These are phyloP conservation scores for Gorsachius magnificus DNA, from an alignment of 2,797 vertebrate species.

Conservation along the genomic window DNA sequence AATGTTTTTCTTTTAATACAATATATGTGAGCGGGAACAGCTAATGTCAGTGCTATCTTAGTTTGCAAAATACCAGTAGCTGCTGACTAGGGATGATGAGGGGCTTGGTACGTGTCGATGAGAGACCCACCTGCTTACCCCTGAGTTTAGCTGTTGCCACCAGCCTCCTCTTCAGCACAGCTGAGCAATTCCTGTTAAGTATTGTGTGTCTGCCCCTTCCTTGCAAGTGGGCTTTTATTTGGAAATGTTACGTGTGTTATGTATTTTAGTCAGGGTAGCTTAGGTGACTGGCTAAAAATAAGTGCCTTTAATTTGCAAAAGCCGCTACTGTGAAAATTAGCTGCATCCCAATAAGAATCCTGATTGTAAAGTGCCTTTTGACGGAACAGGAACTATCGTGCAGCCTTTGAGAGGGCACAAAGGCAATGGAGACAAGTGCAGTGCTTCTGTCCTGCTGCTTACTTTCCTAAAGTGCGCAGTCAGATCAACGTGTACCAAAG, in stretches of 20 bases:
- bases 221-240: neutral
- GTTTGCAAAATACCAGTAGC: neutral
- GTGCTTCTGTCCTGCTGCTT: neutral
- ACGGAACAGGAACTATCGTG: neutral
- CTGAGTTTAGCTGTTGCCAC: neutral
- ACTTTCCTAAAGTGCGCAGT: neutral
- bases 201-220: neutral
- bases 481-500: neutral
- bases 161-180: neutral
- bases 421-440: neutral
- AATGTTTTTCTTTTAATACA: neutral
- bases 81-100: neutral
- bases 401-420: neutral
- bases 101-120: fast-evolving
- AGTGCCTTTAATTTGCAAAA: neutral
- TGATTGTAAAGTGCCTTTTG: neutral
- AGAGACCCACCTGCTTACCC: neutral
- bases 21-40: neutral
- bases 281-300: neutral
- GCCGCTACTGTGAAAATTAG: neutral
- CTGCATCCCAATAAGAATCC: neutral
- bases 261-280: neutral
- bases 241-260: neutral
- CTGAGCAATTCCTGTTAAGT: neutral
- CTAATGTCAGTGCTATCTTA: neutral